Evolutionary conservation across 2,113 vertebrate species (phyloP).

Genomic region (Vulpes lagopus): DNA sequence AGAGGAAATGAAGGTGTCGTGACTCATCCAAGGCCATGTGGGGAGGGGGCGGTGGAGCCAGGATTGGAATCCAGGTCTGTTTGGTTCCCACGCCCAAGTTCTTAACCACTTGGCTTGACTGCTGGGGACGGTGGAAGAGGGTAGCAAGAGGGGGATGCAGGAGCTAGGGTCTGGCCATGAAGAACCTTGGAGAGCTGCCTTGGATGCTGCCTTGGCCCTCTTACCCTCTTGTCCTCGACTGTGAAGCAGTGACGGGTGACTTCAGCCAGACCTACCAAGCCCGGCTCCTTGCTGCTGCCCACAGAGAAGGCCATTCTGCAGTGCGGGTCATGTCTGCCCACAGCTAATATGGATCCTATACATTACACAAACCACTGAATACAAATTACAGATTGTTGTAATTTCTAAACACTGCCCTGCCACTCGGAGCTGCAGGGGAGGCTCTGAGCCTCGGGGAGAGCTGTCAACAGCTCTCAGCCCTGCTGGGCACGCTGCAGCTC

Average conservation of each 20-base stretch:
- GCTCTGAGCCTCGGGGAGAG: background rate
- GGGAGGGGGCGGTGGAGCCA: background rate
- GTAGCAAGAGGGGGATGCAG: background rate
- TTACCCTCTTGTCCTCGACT: background rate
- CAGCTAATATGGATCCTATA: background rate
- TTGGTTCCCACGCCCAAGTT: background rate
- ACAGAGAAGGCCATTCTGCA: background rate
- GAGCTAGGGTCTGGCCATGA: background rate
- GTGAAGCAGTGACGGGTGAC: background rate
- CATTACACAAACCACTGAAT: background rate
- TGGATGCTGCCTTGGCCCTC: background rate
- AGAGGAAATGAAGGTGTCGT: background rate
- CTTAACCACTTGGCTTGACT: background rate
- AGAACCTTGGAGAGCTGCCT: background rate
- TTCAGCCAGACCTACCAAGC: background rate
- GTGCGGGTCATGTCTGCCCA: background rate
- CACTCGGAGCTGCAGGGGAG: background rate
- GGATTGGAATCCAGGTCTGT: background rate
- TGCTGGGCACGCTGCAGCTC: background rate
- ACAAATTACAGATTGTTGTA: constrained; percentile 21
- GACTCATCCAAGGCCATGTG: background rate
- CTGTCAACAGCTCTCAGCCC: background rate
- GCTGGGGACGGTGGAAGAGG: background rate
- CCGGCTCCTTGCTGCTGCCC: background rate
- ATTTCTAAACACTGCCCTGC: background rate